Base-by-base conservation (phyloP, 2,113 vertebrate species). In the Drymodes brunneopygia region DNA sequence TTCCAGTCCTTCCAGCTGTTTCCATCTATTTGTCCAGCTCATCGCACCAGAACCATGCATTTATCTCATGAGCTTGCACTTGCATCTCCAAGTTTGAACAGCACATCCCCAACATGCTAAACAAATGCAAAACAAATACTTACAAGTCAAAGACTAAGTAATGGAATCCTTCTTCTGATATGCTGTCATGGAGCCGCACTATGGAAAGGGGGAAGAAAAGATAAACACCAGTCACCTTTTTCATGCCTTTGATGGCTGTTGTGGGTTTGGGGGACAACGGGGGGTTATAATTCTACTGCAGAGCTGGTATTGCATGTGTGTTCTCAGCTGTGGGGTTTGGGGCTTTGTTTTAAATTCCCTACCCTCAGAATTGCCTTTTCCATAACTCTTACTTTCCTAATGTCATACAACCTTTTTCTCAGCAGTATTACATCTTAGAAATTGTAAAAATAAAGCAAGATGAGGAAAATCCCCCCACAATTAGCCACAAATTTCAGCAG, bases 91-190 rank as follows among this genome's bases (percentile, higher is more conserved):
- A 22, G 23, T 72, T 53, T 44, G 35, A 85, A 61, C 42, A 73
- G 23, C 74, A 38, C 62, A 71, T 24, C 25, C 67, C 61, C 91
- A 64, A 88, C 71, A 69, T 60, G 91, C 40, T 65, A 66, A 89
- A 70, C 25, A 72, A 31, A 84, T 33, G 75, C 31, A 89, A 94
- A 95, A 56, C 20, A 38, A 65, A 72, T 98, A 99, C 98, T 99
- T 98, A 99, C 98, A 99, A 97, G 96, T 99, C 98, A 95, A 99
- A 99, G 96, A 99, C 98, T 98, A 99, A 97, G 97, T 99, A 99
- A 97, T 99, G 98, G 92, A 98, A 98, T 91, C 98, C 98, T 96
- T 99, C 98, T 96, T 99, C 98, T 35, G 98, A 99, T 98, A 99
- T 99, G 98, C 98, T 99, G 97, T 99, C 98, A 91, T 99, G 98